Conservation (phyloP, 1,140 invertebrate species). For the Zaprionus nigranus region DNA sequence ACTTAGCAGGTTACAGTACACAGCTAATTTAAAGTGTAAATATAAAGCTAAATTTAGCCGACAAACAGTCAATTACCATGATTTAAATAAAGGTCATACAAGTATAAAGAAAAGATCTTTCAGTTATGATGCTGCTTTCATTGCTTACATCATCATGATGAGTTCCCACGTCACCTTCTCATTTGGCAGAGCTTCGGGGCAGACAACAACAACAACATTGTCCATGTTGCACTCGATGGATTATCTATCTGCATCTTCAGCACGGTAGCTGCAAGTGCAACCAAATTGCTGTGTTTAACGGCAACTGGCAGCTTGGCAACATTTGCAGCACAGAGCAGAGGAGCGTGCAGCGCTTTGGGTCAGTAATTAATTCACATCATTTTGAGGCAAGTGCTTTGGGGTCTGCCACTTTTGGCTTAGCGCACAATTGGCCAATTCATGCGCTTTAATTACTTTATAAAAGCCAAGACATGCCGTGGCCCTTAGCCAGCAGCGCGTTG, state of each 20-base stretch:
- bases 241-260: slow-evolving; percentile 64
- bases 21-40: slow-evolving; percentile 2
- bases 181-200: slow-evolving; percentile 3
- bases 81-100: background rate
- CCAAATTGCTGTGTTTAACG: slow-evolving; percentile 62
- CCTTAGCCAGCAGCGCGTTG: slow-evolving; percentile 31
- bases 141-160: background rate
- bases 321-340: background rate
- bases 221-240: slow-evolving; percentile 18
- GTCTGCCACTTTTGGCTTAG: slow-evolving; percentile 39
- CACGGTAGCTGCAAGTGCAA: slow-evolving; percentile 59
- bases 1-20: background rate
- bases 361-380: slow-evolving; percentile 80
- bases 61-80: too few species aligned
- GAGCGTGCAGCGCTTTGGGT: slow-evolving; percentile 66
- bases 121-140: background rate
- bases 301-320: slow-evolving; percentile 51
- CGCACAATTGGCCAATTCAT: slow-evolving; percentile 79
- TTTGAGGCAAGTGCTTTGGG: slow-evolving; percentile 34
- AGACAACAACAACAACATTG: background rate
- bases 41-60: slow-evolving; percentile 8
- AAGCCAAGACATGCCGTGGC: slow-evolving; percentile 53
- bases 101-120: background rate
- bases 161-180: background rate
- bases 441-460: slow-evolving; percentile 82